Percentiles rank a stretch among this genome's conserved stretches.
Evolutionary conservation across 2,888 invertebrate species (phyloP).

Genomic region (Aromia moschata): DNA sequence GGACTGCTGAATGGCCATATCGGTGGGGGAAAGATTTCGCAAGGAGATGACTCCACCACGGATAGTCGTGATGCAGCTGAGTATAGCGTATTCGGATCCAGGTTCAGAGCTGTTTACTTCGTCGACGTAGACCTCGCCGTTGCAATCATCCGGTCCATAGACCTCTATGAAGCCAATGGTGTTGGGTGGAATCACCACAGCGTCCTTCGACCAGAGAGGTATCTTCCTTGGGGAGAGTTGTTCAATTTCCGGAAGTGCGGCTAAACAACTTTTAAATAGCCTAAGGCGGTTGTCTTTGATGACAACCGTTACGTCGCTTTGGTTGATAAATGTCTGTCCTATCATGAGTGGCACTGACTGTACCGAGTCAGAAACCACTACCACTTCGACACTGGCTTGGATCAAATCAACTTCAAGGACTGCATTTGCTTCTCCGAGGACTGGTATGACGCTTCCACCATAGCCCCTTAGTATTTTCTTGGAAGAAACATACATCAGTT

Average conservation of each 20-base stretch:
- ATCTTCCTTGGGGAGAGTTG: not conserved
- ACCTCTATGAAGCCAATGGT: not conserved
- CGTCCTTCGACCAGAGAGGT: not conserved
- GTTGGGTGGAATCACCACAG: not conserved
- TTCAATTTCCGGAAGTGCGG: not conserved
- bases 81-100: constrained; percentile 2
- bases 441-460: not conserved
- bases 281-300: not conserved
- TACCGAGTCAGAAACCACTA: not conserved
- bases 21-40: not conserved
- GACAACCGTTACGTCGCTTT: not conserved
- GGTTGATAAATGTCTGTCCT: constrained; percentile 4
- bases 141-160: not conserved
- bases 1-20: not conserved
- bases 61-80: not conserved
- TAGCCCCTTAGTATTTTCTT: not conserved
- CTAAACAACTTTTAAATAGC: constrained; percentile 1
- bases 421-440: not conserved
- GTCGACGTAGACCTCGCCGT: constrained; percentile 1
- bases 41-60: not conserved
- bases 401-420: not conserved
- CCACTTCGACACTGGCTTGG: not conserved
- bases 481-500: not conserved
- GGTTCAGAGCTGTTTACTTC: not conserved
- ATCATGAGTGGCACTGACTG: not conserved